Percentiles rank a stretch among this genome's conserved stretches.
Evolutionary conservation across 2,797 vertebrate species (phyloP).

Genomic region (Microctenopoma stevenorrisi): DNA sequence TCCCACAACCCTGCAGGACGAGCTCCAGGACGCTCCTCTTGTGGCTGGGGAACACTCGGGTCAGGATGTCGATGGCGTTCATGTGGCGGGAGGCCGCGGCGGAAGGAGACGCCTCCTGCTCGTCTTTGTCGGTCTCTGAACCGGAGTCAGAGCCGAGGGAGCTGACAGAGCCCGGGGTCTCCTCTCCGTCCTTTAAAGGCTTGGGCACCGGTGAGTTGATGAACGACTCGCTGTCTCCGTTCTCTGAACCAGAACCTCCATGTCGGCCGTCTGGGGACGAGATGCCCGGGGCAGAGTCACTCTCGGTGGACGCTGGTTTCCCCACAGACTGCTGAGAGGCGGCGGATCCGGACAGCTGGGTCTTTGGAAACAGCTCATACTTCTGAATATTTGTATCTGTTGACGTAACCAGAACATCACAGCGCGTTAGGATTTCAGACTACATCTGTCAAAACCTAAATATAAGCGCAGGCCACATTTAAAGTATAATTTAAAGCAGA

Average conservation of each 20-base stretch:
- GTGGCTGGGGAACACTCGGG: slow-evolving; percentile 96
- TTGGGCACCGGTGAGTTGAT: slow-evolving; percentile 91
- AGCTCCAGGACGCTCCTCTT: slow-evolving; percentile 96
- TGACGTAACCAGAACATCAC: slow-evolving; percentile 27
- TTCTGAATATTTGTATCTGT: slow-evolving; percentile 94
- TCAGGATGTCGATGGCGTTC: slow-evolving; percentile 97
- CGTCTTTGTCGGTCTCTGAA: slow-evolving; percentile 93
- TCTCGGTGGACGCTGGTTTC: slow-evolving; percentile 89
- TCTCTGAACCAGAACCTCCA: slow-evolving; percentile 92
- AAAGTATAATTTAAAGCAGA: not conserved
- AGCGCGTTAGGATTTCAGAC: not conserved
- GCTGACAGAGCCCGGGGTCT: slow-evolving; percentile 94
- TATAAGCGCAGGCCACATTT: not conserved
- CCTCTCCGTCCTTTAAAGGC: slow-evolving; percentile 89
- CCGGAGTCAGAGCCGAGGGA: slow-evolving; percentile 95
- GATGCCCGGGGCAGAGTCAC: slow-evolving; percentile 88
- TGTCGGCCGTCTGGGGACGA: slow-evolving; percentile 93
- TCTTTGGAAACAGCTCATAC: slow-evolving; percentile 94
- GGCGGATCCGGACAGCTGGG: slow-evolving; percentile 84
- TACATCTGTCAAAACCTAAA: not conserved
- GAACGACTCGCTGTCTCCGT: slow-evolving; percentile 95
- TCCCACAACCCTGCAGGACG: slow-evolving; percentile 96
- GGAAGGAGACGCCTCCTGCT: slow-evolving; percentile 87
- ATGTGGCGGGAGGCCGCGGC: slow-evolving; percentile 90
- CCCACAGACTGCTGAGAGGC: slow-evolving; percentile 85